Evolutionary conservation across 1,140 invertebrate species (phyloP).

Genomic region (Cydia amplana): DNA sequence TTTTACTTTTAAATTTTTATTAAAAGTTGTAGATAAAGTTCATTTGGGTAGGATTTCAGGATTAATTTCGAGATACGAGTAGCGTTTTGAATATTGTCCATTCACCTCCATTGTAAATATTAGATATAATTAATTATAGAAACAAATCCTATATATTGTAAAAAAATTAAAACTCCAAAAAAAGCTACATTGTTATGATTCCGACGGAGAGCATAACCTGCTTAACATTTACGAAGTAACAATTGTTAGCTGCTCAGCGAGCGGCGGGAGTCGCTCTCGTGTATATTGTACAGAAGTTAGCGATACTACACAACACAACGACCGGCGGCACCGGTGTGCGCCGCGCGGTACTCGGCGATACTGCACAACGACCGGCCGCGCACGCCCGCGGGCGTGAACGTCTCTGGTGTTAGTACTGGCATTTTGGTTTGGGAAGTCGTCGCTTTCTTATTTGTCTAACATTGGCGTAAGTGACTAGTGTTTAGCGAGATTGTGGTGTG

Average conservation of each 20-base stretch:
- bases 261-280: slow-evolving; percentile 38
- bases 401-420: slow-evolving; percentile 63
- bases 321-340: neutral
- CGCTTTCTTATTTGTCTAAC: slow-evolving; percentile 66
- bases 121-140: slow-evolving; percentile 79
- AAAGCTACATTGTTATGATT: slow-evolving; percentile 76
- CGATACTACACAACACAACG: neutral
- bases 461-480: slow-evolving; percentile 67
- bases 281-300: slow-evolving; percentile 22
- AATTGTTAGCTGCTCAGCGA: slow-evolving; percentile 65
- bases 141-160: slow-evolving; percentile 79
- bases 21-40: slow-evolving; percentile 77
- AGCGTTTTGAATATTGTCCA: slow-evolving; percentile 76
- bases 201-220: slow-evolving; percentile 59
- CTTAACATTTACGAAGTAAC: slow-evolving; percentile 64
- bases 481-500: slow-evolving; percentile 64
- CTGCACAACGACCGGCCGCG: neutral
- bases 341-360: no score
- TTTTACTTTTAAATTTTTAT: slow-evolving; percentile 74
- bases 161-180: slow-evolving; percentile 77
- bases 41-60: slow-evolving; percentile 75
- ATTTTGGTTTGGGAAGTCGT: slow-evolving; percentile 67
- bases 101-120: slow-evolving; percentile 80
- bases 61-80: slow-evolving; percentile 75
- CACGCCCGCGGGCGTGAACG: slow-evolving; percentile 39